phyloP scores from a whole-genome alignment of 2,888 invertebrate species.

The Andrena bucephala region DNA sequence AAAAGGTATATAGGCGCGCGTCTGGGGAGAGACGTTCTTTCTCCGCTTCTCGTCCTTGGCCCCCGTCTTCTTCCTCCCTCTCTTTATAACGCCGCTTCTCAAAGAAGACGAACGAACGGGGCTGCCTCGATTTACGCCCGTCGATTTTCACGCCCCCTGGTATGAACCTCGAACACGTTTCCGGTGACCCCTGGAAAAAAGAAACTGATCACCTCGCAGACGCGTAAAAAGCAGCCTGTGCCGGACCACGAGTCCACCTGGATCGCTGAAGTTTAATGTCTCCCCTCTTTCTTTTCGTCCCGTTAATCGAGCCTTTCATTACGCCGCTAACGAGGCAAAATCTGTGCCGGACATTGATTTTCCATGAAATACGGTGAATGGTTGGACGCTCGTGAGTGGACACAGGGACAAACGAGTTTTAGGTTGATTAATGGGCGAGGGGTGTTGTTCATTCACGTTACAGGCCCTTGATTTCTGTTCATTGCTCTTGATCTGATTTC shows the following conservation, averaged over 20 bases:
- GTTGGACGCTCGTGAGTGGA: no score
- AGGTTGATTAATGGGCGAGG: background rate
- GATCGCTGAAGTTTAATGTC: conserved; percentile 36
- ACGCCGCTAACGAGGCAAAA: background rate
- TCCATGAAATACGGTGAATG: conserved; percentile 18
- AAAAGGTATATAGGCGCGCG: conserved; percentile 56
- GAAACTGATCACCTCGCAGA: background rate
- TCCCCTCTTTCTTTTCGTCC: conserved; percentile 4
- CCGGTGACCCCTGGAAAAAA: background rate
- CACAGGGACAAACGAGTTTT: background rate
- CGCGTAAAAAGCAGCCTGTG: background rate
- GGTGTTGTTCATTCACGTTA: no score
- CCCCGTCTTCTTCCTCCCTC: background rate
- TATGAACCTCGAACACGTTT: no score
- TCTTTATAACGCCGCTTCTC: background rate
- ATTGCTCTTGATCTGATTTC: no score
- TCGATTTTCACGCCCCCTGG: conserved; percentile 60
- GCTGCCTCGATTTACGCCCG: conserved; percentile 54
- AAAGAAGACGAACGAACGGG: conserved; percentile 42
- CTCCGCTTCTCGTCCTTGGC: background rate
- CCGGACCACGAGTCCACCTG: background rate
- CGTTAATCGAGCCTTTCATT: conserved; percentile 44
- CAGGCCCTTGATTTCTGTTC: no score
- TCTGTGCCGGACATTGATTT: conserved; percentile 29
- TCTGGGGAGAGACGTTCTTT: conserved; percentile 36